Evolutionary conservation across 2,797 vertebrate genomes (phyloP).

Genomic region (Lerista edwardsae): DNA sequence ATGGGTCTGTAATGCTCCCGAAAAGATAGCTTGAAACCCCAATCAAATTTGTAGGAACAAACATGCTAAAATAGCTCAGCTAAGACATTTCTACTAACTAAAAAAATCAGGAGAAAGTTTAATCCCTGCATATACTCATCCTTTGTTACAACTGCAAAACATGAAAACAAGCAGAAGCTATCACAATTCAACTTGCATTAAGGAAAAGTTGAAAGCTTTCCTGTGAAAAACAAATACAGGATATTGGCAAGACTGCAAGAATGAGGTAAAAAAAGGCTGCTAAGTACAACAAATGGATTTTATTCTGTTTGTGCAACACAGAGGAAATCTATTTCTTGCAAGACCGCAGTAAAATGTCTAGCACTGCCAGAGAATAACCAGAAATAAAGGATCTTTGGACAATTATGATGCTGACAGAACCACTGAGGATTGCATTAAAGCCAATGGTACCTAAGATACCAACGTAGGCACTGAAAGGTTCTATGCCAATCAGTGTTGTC

Average conservation of each 20-base stretch:
- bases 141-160: conserved; percentile 51
- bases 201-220: conserved; percentile 60
- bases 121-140: conserved; percentile 35
- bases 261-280: conserved; percentile 61
- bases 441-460: not conserved
- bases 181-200: conserved; percentile 63
- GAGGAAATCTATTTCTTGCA: conserved; percentile 47
- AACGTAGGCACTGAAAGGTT: not conserved
- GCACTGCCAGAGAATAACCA: conserved; percentile 46
- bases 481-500: not conserved
- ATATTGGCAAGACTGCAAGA: conserved; percentile 73
- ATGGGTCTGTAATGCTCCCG: not conserved
- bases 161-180: conserved; percentile 43
- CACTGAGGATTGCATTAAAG: not conserved
- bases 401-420: not conserved
- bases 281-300: conserved; percentile 65
- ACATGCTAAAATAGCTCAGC: conserved; percentile 29
- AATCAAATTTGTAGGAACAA: not conserved
- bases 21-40: not conserved
- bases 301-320: conserved; percentile 55
- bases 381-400: conserved; percentile 5
- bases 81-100: not conserved
- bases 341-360: conserved; percentile 38
- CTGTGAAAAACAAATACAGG: conserved; percentile 71
- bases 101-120: conserved; percentile 27